phyloP scores from a whole-genome alignment of 2,113 vertebrate genomes.

The Mystacornis crossleyi region DNA sequence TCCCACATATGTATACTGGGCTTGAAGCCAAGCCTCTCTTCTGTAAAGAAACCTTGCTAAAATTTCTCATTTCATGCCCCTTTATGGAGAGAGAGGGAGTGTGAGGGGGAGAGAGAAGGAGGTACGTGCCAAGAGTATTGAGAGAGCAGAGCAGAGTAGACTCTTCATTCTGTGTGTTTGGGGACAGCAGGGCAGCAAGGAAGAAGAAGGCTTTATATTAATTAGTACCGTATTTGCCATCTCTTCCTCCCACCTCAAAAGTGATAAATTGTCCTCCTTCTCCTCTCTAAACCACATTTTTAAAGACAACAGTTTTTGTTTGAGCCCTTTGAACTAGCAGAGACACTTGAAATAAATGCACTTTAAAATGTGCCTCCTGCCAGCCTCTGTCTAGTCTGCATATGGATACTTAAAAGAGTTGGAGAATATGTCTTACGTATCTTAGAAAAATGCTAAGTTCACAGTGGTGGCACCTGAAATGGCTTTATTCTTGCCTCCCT shows the following conservation, averaged over 20 bases:
- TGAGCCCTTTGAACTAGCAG: conserved; percentile 39
- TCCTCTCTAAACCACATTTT: not conserved
- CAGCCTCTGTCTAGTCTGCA: conserved; percentile 26
- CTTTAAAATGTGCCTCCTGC: conserved; percentile 19
- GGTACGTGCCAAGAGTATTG: not conserved
- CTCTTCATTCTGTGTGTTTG: not conserved
- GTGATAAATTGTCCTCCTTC: not conserved
- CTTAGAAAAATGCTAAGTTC: conserved; percentile 36
- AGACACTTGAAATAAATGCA: conserved; percentile 39
- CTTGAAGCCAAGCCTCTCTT: conserved; percentile 20
- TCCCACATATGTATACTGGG: not conserved
- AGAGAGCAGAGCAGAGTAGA: not conserved
- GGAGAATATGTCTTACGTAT: not conserved
- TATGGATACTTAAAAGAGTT: conserved; percentile 29
- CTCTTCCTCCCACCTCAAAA: conserved; percentile 3
- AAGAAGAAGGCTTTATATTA: conserved; percentile 10
- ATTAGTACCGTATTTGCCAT: not conserved
- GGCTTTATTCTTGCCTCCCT: conserved; percentile 8
- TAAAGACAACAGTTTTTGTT: not conserved
- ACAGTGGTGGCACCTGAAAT: conserved; percentile 23
- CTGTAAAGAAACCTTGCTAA: conserved; percentile 17
- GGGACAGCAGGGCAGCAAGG: not conserved
- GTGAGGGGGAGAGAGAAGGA: not conserved
- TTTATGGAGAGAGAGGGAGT: not conserved
- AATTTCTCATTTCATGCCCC: conserved; percentile 32